phyloP scores from a whole-genome alignment of 2,113 vertebrate species.

The Cathartes aura region DNA sequence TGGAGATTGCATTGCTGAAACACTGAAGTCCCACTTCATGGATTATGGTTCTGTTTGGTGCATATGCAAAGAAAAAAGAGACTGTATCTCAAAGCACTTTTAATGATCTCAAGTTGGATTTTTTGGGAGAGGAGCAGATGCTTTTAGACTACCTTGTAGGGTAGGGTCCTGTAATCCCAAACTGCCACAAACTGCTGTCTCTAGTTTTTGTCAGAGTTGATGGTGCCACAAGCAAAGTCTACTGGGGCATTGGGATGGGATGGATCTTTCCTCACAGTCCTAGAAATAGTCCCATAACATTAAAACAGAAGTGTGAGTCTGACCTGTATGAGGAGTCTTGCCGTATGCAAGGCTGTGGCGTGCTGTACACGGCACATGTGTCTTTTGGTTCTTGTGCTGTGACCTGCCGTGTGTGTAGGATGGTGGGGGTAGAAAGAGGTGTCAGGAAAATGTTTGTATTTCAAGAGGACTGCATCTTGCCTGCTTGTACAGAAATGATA shows the following conservation, averaged over 20 bases:
- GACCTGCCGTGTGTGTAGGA: not conserved
- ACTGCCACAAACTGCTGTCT: not conserved
- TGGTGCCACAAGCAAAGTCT: not conserved
- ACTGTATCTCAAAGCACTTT: rapidly evolving
- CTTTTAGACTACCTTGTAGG: not conserved
- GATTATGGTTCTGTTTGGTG: rapidly evolving
- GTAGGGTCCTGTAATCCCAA: not conserved
- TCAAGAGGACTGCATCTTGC: not conserved
- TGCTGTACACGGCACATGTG: rapidly evolving
- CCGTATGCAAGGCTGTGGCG: not conserved
- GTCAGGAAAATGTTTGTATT: not conserved
- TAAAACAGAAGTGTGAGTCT: not conserved
- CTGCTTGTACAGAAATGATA: not conserved
- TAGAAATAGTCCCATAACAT: not conserved
- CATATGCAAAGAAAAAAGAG: not conserved
- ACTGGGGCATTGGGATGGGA: not conserved
- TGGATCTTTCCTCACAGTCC: not conserved
- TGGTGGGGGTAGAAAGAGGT: not conserved
- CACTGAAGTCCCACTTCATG: not conserved
- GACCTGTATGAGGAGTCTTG: not conserved
- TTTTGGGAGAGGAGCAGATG: not conserved
- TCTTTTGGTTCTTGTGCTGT: not conserved
- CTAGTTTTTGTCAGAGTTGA: not conserved
- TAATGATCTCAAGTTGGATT: not conserved
- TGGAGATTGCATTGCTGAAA: not conserved